These are phyloP conservation scores for Parnassius smintheus DNA, from an alignment of 2,888 invertebrate species.

Conservation along the genomic window DNA sequence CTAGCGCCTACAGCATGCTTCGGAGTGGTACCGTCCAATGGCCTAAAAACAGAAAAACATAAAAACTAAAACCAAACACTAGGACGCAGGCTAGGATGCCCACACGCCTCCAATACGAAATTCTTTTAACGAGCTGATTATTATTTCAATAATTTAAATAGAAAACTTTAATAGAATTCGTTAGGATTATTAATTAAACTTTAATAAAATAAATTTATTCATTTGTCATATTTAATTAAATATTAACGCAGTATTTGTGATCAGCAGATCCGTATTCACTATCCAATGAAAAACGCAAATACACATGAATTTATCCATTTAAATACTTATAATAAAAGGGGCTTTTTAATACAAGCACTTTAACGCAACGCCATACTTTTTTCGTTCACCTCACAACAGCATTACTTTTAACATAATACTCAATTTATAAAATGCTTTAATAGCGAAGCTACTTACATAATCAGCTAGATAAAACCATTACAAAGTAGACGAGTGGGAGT, in stretches of 20 bases:
- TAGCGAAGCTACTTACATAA: constrained; percentile 8
- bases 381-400: no score
- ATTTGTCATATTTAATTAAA: not conserved
- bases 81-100: constrained; percentile 41
- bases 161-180: not conserved
- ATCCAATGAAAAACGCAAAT: no score
- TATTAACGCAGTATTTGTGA: not conserved
- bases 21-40: constrained; percentile 81
- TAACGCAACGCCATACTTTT: no score
- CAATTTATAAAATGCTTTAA: not conserved
- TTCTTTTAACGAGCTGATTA: constrained; percentile 46
- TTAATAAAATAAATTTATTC: not conserved
- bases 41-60: constrained; percentile 83
- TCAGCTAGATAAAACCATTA: constrained; percentile 12
- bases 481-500: not conserved
- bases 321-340: not conserved
- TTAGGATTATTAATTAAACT: not conserved
- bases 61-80: constrained; percentile 69
- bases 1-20: constrained; percentile 81
- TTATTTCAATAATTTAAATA: not conserved
- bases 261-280: no score
- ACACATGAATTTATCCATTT: not conserved
- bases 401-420: no score
- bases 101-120: constrained; percentile 29
- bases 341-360: no score